Conservation (phyloP, 2,888 invertebrate genomes). For the Stomorhina lunata region DNA sequence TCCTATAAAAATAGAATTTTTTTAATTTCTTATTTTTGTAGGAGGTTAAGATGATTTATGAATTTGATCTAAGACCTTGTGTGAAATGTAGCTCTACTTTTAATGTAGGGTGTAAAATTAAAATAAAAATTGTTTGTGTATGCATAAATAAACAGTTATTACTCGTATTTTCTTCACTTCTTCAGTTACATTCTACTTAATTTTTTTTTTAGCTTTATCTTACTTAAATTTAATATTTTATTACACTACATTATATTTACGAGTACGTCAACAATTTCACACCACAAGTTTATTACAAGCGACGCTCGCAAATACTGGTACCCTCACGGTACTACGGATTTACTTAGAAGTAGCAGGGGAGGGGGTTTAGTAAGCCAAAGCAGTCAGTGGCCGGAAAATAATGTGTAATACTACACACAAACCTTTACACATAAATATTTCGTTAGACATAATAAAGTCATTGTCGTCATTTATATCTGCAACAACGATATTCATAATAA, state of each 20-base stretch:
- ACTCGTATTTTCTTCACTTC: constrained; percentile 12
- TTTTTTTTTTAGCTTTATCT: constrained; percentile 38
- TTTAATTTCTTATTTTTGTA: too few relatives aligned
- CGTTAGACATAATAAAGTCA: constrained; percentile 53
- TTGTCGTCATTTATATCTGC: constrained; percentile 61
- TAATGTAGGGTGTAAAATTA: background rate
- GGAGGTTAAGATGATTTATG: too few relatives aligned
- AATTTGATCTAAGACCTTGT: too few relatives aligned
- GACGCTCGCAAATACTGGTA: background rate
- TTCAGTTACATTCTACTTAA: background rate
- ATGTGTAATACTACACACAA: background rate
- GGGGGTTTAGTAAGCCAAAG: background rate
- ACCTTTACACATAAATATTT: background rate
- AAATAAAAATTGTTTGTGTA: constrained; percentile 53
- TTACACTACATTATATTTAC: constrained; percentile 64
- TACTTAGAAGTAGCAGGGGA: background rate
- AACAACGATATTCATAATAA: constrained; percentile 64
- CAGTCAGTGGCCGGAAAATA: constrained; percentile 55
- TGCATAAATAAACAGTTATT: constrained; percentile 62
- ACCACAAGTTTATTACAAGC: constrained; percentile 47
- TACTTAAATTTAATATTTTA: constrained; percentile 64
- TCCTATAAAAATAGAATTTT: too few relatives aligned
- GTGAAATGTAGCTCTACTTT: too few relatives aligned
- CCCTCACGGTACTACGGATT: background rate
- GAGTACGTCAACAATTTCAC: constrained; percentile 66